Conservation (phyloP, 30 jellyfish, hydroid and myxozoan species). For the Aurelia sp. region DNA sequence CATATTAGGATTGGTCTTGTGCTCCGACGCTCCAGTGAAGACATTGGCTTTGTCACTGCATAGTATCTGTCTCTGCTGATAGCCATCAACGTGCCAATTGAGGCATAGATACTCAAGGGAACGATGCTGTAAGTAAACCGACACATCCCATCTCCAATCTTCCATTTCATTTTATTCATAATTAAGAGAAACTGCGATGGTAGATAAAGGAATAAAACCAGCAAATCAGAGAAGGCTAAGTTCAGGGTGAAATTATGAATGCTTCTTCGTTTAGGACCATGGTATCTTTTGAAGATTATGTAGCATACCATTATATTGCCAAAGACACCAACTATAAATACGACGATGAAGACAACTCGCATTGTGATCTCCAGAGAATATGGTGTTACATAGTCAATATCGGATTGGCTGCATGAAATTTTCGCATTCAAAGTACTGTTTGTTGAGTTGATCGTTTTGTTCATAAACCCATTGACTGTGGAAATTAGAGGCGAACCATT, state of each 20-base stretch:
- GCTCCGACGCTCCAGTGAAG: constrained; percentile 56
- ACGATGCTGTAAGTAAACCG: constrained; percentile 70
- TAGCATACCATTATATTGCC: constrained; percentile 83
- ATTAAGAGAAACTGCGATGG: constrained; percentile 83
- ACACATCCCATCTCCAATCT: constrained; percentile 82
- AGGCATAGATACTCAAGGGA: constrained; percentile 82
- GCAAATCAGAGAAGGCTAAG: constrained; percentile 85
- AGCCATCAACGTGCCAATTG: constrained; percentile 89
- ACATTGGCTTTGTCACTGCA: constrained; percentile 85
- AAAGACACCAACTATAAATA: constrained; percentile 71
- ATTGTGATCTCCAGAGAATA: constrained; percentile 42
- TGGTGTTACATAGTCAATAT: constrained; percentile 10
- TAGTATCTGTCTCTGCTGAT: constrained; percentile 83
- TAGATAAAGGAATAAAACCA: constrained; percentile 70
- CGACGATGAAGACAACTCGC: constrained; percentile 46
- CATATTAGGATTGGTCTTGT: constrained; percentile 50
- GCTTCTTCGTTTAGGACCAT: constrained; percentile 79
- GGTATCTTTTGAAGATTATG: constrained; percentile 60
- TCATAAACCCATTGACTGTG: background rate
- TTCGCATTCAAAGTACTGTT: background rate
- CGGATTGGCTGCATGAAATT: background rate
- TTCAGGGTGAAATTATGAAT: constrained; percentile 90
- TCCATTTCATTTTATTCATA: constrained; percentile 79
- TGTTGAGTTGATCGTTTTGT: background rate
- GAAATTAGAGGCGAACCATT: background rate